These are phyloP conservation scores for Catharus bicknelli DNA, from an alignment of 2,113 vertebrate species.

Conservation along the genomic window DNA sequence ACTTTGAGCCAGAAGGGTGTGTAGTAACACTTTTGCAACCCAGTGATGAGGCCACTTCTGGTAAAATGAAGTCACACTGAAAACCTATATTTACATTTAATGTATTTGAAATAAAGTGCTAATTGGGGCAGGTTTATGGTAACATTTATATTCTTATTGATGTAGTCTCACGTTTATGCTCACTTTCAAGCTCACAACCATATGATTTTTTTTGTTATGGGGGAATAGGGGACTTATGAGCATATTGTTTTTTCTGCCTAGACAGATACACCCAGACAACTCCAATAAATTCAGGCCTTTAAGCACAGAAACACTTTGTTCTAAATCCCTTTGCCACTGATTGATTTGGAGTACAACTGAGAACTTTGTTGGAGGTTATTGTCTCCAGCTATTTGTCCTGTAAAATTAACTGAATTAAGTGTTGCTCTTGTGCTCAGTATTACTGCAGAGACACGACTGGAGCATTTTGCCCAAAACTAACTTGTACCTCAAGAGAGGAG, in stretches of 20 bases:
- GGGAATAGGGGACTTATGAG: background rate
- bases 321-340: background rate
- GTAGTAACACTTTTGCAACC: background rate
- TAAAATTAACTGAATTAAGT: constrained; percentile 5
- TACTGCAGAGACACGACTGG: background rate
- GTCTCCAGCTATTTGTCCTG: background rate
- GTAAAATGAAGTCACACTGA: background rate
- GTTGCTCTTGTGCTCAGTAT: background rate
- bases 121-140: background rate
- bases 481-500: background rate
- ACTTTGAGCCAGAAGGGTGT: background rate
- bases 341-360: background rate
- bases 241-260: background rate
- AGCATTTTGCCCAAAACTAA: background rate
- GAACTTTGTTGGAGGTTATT: background rate
- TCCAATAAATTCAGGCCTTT: constrained; percentile 8
- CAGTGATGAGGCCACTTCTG: background rate
- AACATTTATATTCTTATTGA: background rate
- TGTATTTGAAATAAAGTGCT: background rate
- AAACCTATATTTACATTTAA: background rate
- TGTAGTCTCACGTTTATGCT: background rate
- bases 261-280: background rate
- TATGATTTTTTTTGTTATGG: background rate
- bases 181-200: background rate
- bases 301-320: background rate